phyloP scores from a whole-genome alignment of 2,113 vertebrate genomes.

The Hemichromis elongatus region DNA sequence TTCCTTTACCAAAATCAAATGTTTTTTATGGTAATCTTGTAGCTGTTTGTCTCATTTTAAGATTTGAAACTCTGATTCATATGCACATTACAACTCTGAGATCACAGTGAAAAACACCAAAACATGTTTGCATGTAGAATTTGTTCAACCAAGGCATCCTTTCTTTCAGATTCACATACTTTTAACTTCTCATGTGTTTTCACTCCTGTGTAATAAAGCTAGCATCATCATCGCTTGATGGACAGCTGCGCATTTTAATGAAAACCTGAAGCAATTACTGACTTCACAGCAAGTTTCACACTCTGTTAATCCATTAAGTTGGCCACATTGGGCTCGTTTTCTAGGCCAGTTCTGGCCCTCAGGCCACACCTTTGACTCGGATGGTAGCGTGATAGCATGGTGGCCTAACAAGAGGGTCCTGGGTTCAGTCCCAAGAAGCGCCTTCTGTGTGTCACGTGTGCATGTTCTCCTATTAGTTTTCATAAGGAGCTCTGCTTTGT shows the following conservation, averaged over 20 bases:
- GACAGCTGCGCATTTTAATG: background rate
- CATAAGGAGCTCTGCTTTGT: background rate
- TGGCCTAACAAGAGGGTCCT: background rate
- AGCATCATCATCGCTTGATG: accelerated
- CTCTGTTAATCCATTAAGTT: background rate
- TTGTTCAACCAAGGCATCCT: background rate
- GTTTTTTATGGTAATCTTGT: background rate
- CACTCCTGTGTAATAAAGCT: background rate
- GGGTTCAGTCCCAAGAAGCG: background rate
- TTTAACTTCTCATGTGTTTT: background rate
- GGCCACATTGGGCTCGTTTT: background rate
- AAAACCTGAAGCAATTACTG: background rate
- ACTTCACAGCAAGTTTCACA: background rate
- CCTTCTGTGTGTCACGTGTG: background rate
- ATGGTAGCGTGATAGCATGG: background rate
- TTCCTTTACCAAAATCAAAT: background rate
- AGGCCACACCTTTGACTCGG: background rate
- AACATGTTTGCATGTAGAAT: background rate
- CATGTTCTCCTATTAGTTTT: background rate
- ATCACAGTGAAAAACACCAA: accelerated
- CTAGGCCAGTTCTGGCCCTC: background rate
- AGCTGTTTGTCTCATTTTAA: background rate
- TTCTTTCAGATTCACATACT: accelerated
- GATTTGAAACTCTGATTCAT: background rate
- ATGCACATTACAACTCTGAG: background rate